Percentiles rank a stretch among this genome's conserved stretches.
Evolutionary conservation across 1,140 invertebrate genomes (phyloP).

Genomic region (Medauroidea extradentata): DNA sequence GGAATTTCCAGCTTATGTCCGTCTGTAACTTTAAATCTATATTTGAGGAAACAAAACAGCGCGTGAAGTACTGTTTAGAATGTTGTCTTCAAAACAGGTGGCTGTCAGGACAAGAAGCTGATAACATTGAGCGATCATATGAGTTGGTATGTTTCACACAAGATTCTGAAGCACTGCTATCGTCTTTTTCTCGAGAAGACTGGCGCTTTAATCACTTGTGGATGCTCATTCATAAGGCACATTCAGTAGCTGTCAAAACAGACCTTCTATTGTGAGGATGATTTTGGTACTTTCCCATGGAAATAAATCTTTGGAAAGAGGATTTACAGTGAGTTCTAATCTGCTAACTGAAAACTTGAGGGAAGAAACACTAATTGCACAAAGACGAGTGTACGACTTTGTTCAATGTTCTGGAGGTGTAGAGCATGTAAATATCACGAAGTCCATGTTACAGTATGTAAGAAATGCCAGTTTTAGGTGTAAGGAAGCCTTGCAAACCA

Average conservation of each 20-base stretch:
- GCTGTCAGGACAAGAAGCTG: constrained; percentile 2
- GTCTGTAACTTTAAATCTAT: too few relatives aligned
- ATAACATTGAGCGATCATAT: constrained; percentile 7
- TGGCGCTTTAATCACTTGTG: background rate
- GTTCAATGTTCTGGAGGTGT: constrained; percentile 9
- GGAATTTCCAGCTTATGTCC: background rate
- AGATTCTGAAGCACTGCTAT: background rate
- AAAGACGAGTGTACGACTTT: constrained; percentile 17
- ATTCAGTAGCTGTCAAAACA: background rate
- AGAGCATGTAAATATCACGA: constrained; percentile 10
- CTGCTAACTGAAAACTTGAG: constrained; percentile 17
- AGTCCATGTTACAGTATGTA: background rate
- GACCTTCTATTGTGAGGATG: constrained; percentile 18
- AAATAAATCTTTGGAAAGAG: constrained; percentile 1
- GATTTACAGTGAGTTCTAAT: constrained; percentile 14
- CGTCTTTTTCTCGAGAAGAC: too few relatives aligned
- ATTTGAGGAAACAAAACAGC: background rate
- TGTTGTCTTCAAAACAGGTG: constrained; percentile 5
- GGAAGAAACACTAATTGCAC: constrained; percentile 19
- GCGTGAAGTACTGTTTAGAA: background rate
- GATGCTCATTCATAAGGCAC: constrained; percentile 17
- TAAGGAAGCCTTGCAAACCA: too few relatives aligned
- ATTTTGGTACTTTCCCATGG: constrained; percentile 21
- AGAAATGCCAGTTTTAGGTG: too few relatives aligned
- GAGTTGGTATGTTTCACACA: background rate